Evolutionary conservation across 2,113 vertebrate genomes (phyloP), one percentile per base, ranked within the genome.

Genomic region (Canis aureus): DNA sequence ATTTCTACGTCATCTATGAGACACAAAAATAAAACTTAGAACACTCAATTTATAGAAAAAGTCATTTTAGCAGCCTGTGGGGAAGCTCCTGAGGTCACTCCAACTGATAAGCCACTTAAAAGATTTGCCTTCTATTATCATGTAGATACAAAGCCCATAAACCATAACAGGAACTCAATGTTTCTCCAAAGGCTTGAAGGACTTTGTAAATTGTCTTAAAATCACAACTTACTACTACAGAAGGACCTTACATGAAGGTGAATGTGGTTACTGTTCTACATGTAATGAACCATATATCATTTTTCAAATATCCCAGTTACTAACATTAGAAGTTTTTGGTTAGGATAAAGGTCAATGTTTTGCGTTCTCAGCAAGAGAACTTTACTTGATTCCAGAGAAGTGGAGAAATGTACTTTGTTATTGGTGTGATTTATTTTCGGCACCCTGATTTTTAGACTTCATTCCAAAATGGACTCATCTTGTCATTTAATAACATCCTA

Each of bases 381-480:
- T 95, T 92, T 51, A 57, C 76, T 8, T 81, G 35, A 96, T 98
- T 96, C 92, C 64, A 94, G 66, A 88, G 19, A 19, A 98, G 51
- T 84, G 2, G 43, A 82, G 29, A 86, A n/a, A 92, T 89, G 81
- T 84, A 74, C 67, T 98, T 81, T 97, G 76, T 43, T 96, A 69
- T 60, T 92, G 62, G 93, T 55, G 60, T 88, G 96, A 96, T 95
- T 98, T 97, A 94, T 91, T 95, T 67, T 35, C 6, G 94, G 51
- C n/a, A 22, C 74, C 97, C 97, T 98, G 92, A 96, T 95, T 98
- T 97, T 96, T 57, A 43, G 95, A 11, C 25, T 97, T 97, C 71
- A 43, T 59, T 97, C 87, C 91, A 97, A 82, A 98, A 95, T 49
- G 89, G 85, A 94, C 64, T 78, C 95, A 83, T 82, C 90, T 96